Percentiles rank a stretch among this genome's conserved stretches.
Evolutionary conservation across 1,140 invertebrate species (phyloP).

Genomic region (Cheumatopsyche charites): DNA sequence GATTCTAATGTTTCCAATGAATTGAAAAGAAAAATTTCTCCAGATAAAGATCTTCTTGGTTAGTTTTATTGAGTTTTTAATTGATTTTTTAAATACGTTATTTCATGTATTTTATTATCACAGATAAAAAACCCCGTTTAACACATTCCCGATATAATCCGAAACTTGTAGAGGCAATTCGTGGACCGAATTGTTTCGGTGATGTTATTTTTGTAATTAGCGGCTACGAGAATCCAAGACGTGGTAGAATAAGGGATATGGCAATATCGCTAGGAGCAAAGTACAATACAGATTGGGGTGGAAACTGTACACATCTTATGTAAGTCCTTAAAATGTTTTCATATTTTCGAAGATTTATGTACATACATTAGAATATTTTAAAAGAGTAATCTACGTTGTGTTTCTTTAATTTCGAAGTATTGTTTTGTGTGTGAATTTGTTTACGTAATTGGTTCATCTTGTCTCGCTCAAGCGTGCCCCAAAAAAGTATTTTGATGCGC

Average conservation of each 20-base stretch:
- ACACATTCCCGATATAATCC: not conserved
- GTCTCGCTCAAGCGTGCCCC: no score
- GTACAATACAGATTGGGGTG: slow-evolving; percentile 78
- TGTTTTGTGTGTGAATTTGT: no score
- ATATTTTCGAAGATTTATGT: slow-evolving; percentile 1
- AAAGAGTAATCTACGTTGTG: no score
- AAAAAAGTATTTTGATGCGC: no score
- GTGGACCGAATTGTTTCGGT: slow-evolving; percentile 56
- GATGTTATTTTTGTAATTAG: slow-evolving; percentile 81
- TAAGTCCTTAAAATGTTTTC: slow-evolving; percentile 57
- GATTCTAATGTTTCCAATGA: not conserved
- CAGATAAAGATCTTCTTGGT: not conserved
- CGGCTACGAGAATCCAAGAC: slow-evolving; percentile 84
- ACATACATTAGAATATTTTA: no score
- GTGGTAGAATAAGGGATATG: slow-evolving; percentile 70
- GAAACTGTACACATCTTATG: slow-evolving; percentile 81
- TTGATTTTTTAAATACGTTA: not conserved
- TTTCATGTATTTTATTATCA: slow-evolving; percentile 2
- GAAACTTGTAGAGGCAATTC: not conserved
- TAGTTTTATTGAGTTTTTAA: not conserved
- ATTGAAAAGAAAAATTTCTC: not conserved
- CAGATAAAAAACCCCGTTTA: slow-evolving; percentile 9
- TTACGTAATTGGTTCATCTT: no score
- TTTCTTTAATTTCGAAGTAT: no score
- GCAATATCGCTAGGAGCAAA: slow-evolving; percentile 80